Evolutionary conservation across 2,888 invertebrate genomes (phyloP), one percentile per base, ranked within the genome.

Genomic region (Drosophila nr. medialis): DNA sequence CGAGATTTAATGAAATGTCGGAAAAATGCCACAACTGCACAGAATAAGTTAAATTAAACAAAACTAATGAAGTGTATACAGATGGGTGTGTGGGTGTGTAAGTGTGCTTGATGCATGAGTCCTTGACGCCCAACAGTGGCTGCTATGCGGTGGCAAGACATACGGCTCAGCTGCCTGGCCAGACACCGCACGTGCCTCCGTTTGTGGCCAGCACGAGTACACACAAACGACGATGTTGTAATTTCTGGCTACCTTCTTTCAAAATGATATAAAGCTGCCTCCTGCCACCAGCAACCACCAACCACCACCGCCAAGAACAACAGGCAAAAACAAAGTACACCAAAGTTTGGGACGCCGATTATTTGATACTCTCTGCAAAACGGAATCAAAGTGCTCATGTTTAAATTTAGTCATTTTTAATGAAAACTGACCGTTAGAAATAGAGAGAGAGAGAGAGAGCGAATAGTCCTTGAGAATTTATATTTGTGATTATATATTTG

Each of bases 1-100:
- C 66, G 74, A 63, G 84, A 78, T 77, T 86, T 84, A 80, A 86
- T 86, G 81, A 73, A 56, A 69, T 75, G 75, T 56, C 64, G 56
- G 42, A 40, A 48, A 27, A 38, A 24, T 51, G 54, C 56, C 68
- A 64, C 69, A 77, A 83, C 73, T 73, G 74, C 61, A 72, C 27
- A 77, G 73, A 78, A 81, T 80, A 88, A 84, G 72, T 85, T 87
- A 83, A 87, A 89, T 87, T 90, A 90, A 90, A 90, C 81, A 77
- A 83, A 82, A 77, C 82, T 83, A 89, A 90, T 87, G 80, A 90
- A 87, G 83, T 83, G 78, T 58, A 66, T 79, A 68, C n/a, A 53
- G 48, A 64, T 38, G 64, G 38, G 29, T 61, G 34, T 53, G 32
- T 67, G 30, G 48, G 32, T 48, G 48, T 45, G 48, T 58, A 10